Percentiles rank a stretch among this genome's conserved stretches.
phyloP scores from a whole-genome alignment of 2,797 vertebrate genomes.

The Ispidina lecontei region DNA sequence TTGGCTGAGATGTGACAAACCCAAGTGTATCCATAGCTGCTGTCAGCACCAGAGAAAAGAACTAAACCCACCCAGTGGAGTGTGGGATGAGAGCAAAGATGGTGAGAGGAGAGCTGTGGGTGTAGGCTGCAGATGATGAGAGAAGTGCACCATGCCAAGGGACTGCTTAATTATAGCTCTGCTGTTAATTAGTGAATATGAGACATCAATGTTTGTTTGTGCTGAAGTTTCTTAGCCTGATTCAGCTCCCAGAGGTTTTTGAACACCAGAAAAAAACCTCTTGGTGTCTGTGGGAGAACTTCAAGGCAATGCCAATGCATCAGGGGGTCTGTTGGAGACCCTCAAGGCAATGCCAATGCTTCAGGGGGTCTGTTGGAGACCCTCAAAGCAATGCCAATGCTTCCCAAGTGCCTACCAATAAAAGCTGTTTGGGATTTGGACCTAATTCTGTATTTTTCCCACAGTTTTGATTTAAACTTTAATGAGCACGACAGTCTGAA shows the following conservation, averaged over 20 bases:
- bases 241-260: background rate
- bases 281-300: no score
- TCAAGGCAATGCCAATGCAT: background rate
- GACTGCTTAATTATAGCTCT: background rate
- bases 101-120: background rate
- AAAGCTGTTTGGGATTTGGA: background rate
- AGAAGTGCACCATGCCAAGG: background rate
- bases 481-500: background rate
- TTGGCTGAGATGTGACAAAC: background rate
- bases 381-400: background rate
- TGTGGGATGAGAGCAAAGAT: background rate
- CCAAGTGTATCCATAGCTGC: accelerated
- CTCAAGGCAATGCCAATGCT: no score
- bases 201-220: background rate
- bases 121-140: background rate
- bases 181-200: background rate
- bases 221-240: background rate
- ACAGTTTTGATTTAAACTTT: background rate
- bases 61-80: accelerated
- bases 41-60: background rate
- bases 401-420: background rate
- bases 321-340: no score
- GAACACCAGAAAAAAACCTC: background rate
- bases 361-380: no score
- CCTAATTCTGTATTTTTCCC: accelerated